Evolutionary conservation across 1,140 invertebrate genomes (phyloP).

Genomic region (Ostrea denselamellosa): DNA sequence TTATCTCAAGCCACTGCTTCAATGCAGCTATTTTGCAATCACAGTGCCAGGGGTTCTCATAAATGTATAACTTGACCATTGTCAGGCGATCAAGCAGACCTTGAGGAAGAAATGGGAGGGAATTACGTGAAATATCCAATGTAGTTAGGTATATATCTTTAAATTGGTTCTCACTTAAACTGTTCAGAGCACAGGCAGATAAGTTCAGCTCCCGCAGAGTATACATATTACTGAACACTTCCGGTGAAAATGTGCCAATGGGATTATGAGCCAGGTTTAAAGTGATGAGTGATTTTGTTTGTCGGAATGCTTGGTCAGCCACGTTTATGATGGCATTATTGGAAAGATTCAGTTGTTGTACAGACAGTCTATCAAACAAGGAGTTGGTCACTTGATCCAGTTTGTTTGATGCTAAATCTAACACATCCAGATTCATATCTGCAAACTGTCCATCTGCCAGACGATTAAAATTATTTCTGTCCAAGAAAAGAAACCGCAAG

Average conservation of each 20-base stretch:
- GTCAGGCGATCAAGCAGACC: constrained; percentile 56
- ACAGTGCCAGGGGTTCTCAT: constrained; percentile 67
- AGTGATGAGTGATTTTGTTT: constrained; percentile 53
- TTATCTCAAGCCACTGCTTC: constrained; percentile 59
- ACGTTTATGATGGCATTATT: constrained; percentile 63
- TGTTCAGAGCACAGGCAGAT: constrained; percentile 60
- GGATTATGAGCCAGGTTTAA: constrained; percentile 67
- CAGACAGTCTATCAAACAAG: constrained; percentile 55
- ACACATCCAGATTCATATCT: constrained; percentile 55
- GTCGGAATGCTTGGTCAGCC: constrained; percentile 48
- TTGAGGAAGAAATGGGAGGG: constrained; percentile 61
- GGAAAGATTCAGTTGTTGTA: constrained; percentile 64
- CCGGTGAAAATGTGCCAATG: constrained; percentile 52
- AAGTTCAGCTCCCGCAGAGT: constrained; percentile 64
- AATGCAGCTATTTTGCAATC: constrained; percentile 67
- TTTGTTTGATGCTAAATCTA: constrained; percentile 65
- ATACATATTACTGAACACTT: constrained; percentile 61
- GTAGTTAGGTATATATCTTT: constrained; percentile 48
- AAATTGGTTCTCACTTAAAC: constrained; percentile 54
- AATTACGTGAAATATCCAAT: constrained; percentile 67
- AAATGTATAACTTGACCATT: constrained; percentile 56
- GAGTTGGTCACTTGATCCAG: constrained; percentile 57
- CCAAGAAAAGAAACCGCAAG: constrained; percentile 57
- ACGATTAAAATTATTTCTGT: constrained; percentile 61
- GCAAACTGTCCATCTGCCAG: constrained; percentile 61